Evolutionary conservation across 2,888 invertebrate species (phyloP).

Genomic region (Acanthococcus lagerstroemiae): DNA sequence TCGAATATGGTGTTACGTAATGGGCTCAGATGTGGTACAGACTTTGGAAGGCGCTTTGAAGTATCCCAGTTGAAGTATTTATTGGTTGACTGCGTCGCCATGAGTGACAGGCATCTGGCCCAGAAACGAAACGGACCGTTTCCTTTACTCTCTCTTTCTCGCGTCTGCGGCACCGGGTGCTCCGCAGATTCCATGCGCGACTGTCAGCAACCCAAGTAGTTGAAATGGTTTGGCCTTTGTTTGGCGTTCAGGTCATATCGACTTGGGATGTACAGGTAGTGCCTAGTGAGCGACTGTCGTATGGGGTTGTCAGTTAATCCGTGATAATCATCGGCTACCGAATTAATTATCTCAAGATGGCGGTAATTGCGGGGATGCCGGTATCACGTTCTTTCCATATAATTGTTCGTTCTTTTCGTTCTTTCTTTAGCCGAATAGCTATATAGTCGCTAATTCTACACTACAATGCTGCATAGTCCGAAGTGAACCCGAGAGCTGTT

Average conservation of each 20-base stretch:
- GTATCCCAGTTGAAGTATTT: constrained; percentile 25
- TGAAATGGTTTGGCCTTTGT: no score
- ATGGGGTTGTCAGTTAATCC: no score
- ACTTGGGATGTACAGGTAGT: no score
- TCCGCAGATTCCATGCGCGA: background rate
- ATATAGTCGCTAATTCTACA: background rate
- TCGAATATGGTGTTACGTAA: constrained; percentile 11
- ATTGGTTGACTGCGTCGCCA: constrained; percentile 26
- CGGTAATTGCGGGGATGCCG: no score
- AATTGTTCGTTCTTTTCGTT: background rate
- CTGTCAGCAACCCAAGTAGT: background rate
- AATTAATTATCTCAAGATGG: no score
- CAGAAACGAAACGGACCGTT: constrained; percentile 26
- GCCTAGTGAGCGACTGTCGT: no score
- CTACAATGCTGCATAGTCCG: background rate
- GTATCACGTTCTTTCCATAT: background rate
- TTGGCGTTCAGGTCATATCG: no score
- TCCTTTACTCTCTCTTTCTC: constrained; percentile 27
- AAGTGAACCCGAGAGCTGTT: background rate
- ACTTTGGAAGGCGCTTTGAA: constrained; percentile 23
- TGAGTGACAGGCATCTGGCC: constrained; percentile 28
- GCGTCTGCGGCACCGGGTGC: background rate
- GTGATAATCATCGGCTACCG: no score
- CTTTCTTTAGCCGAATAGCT: background rate
- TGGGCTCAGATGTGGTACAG: constrained; percentile 17